Conservation (phyloP, 2,888 invertebrate species). For the Drosophila kuntzei region DNA sequence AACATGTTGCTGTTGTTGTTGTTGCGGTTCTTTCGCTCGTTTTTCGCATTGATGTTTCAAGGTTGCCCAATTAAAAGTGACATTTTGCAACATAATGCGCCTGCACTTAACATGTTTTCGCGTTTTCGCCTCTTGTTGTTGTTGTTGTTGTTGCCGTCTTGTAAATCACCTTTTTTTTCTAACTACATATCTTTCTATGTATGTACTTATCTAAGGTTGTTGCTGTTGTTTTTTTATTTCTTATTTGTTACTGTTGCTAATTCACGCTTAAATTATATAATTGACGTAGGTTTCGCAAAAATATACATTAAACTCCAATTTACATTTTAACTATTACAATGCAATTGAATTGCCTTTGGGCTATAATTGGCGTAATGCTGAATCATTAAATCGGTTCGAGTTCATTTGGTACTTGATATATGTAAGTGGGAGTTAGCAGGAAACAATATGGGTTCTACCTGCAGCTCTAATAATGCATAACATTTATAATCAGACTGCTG, state of each 20-base stretch:
- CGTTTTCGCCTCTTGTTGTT: slow-evolving; percentile 63
- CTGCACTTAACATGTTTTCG: slow-evolving; percentile 79
- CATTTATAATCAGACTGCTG: slow-evolving; percentile 7
- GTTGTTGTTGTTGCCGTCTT: slow-evolving; percentile 20
- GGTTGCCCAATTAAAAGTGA: slow-evolving; percentile 84
- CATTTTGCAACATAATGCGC: slow-evolving; percentile 81
- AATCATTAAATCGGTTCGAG: slow-evolving; percentile 50
- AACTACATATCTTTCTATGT: slow-evolving; percentile 25
- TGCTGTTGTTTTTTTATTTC: slow-evolving; percentile 32
- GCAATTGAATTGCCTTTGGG: slow-evolving; percentile 49
- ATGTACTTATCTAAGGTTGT: slow-evolving; percentile 45
- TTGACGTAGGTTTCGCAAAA: slow-evolving; percentile 73
- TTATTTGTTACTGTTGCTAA: slow-evolving; percentile 49
- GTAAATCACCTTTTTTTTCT: slow-evolving; percentile 47
- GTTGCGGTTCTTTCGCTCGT: slow-evolving; percentile 64
- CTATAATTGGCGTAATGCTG: slow-evolving; percentile 52
- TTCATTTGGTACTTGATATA: slow-evolving; percentile 23
- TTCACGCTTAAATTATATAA: slow-evolving; percentile 78
- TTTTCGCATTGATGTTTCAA: slow-evolving; percentile 81
- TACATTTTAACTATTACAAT: slow-evolving; percentile 55
- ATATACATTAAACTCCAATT: slow-evolving; percentile 74
- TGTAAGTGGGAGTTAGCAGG: slow-evolving; percentile 40
- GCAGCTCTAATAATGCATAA: slow-evolving; percentile 4
- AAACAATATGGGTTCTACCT: slow-evolving; percentile 21
- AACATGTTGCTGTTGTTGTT: slow-evolving; percentile 58